phyloP scores from a whole-genome alignment of 2,797 vertebrate species.

The Alcedo quadribrachys region DNA sequence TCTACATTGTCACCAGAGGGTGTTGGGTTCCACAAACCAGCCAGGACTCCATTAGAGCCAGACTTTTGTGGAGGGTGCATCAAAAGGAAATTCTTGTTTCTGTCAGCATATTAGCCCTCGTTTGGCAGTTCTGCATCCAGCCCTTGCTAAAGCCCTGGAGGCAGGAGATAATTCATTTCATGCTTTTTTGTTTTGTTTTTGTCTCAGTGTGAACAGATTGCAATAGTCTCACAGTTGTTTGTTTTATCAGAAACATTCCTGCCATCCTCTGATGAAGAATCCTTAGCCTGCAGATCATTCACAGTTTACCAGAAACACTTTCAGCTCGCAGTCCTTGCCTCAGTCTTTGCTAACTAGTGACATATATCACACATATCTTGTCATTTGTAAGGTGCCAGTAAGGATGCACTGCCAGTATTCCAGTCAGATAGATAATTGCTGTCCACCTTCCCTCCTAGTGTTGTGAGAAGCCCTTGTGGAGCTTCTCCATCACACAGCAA shows the following conservation, averaged over 20 bases:
- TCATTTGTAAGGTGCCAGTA: not conserved
- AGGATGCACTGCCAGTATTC: not conserved
- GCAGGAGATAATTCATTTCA: not conserved
- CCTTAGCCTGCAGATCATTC: not conserved
- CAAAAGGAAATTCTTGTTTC: not conserved
- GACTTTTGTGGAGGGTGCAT: not conserved
- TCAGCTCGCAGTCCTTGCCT: not conserved
- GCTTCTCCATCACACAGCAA: not conserved
- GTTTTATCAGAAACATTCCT: not conserved
- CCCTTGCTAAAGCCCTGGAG: not conserved
- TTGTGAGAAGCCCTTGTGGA: not conserved
- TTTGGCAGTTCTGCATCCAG: not conserved
- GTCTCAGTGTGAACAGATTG: slow-evolving; percentile 12
- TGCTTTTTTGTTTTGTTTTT: not conserved
- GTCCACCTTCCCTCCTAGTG: not conserved
- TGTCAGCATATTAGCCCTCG: not conserved
- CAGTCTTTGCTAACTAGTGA: not conserved
- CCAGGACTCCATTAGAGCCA: not conserved
- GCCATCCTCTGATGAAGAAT: not conserved
- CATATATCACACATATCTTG: not conserved
- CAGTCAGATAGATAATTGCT: not conserved
- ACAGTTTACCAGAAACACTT: not conserved
- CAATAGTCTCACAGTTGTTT: not conserved
- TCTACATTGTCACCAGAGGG: not conserved
- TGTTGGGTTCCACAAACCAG: not conserved